Evolutionary conservation across 2,113 vertebrate species (phyloP).

Genomic region (Passerina amoena): DNA sequence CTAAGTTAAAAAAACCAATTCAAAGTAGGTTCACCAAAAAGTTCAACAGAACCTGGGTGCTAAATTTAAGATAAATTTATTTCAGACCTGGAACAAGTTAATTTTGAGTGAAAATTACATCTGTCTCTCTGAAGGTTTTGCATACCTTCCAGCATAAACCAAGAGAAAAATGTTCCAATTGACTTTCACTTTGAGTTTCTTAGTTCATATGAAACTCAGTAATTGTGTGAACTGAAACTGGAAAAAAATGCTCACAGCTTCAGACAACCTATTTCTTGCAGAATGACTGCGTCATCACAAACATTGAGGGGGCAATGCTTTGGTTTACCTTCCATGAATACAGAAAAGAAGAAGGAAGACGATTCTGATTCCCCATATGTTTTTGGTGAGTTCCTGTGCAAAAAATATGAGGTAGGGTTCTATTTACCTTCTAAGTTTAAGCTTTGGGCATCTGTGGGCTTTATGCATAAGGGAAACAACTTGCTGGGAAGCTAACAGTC

Average conservation of each 20-base stretch:
- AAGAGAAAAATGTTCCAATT: slow-evolving; percentile 25
- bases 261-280: background rate
- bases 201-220: slow-evolving; percentile 1
- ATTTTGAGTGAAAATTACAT: slow-evolving; percentile 20
- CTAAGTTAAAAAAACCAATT: background rate
- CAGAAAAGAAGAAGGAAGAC: background rate
- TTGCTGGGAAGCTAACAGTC: background rate
- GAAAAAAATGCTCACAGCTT: slow-evolving; percentile 2
- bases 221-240: slow-evolving; percentile 28
- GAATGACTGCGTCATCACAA: background rate
- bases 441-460: background rate
- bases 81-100: slow-evolving; percentile 10
- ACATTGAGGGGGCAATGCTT: background rate
- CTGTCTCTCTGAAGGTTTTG: slow-evolving; percentile 45
- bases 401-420: background rate
- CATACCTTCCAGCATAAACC: slow-evolving; percentile 33
- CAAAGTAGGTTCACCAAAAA: background rate
- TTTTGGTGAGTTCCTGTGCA: background rate
- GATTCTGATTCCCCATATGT: background rate
- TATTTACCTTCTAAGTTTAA: background rate
- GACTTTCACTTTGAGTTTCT: slow-evolving; percentile 53
- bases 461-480: background rate
- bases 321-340: background rate
- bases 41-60: background rate
- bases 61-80: background rate